These are phyloP conservation scores for Schizaphis graminum DNA, from an alignment of 2,888 invertebrate genomes.

Conservation along the genomic window DNA sequence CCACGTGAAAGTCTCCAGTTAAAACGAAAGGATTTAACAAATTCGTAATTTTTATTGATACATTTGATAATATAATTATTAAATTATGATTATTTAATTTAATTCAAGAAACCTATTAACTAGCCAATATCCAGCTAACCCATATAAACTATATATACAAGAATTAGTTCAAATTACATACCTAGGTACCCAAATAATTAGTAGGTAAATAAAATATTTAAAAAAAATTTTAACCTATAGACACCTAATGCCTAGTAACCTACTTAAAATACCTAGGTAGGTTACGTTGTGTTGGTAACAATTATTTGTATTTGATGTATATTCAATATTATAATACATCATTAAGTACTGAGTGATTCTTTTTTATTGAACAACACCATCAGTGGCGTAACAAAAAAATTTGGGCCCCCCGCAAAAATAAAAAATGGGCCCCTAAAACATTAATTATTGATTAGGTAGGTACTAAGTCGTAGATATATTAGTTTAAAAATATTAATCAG, in stretches of 20 bases:
- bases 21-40: background rate
- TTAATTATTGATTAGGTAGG: too few relatives aligned
- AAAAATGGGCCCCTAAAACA: too few relatives aligned
- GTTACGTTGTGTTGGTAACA: background rate
- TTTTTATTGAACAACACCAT: too few relatives aligned
- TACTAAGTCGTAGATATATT: too few relatives aligned
- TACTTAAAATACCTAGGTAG: background rate
- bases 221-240: background rate
- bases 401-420: too few relatives aligned
- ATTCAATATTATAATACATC: background rate
- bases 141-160: background rate
- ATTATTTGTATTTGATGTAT: background rate
- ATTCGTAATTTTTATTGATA: background rate
- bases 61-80: background rate
- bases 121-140: background rate
- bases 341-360: too few relatives aligned
- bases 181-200: background rate
- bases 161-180: background rate
- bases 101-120: background rate
- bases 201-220: background rate
- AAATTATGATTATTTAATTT: background rate
- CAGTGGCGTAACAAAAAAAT: too few relatives aligned
- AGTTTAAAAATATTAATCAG: too few relatives aligned
- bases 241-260: background rate
- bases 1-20: slow-evolving; percentile 69